These are phyloP conservation scores for Zosterops pallidus DNA, from an alignment of 2,113 vertebrate genomes.

Conservation along the genomic window DNA sequence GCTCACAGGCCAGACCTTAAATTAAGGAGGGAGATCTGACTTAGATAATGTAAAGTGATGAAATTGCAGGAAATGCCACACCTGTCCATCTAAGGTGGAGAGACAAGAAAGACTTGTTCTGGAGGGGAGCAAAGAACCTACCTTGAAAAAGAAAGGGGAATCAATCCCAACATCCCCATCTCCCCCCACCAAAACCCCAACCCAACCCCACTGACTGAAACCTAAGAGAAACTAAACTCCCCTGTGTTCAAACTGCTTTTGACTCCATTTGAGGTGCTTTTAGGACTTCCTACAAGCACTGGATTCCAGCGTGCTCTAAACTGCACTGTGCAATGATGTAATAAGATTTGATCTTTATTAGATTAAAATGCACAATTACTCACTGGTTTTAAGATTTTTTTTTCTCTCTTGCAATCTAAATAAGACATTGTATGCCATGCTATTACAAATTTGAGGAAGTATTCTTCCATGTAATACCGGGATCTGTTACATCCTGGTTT, in stretches of 20 bases:
- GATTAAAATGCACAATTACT: background rate
- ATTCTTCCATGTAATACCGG: background rate
- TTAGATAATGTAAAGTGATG: background rate
- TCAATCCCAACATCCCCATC: background rate
- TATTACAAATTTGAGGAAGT: background rate
- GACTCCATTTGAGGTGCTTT: background rate
- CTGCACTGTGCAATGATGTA: background rate
- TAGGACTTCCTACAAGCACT: background rate
- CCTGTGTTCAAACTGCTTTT: background rate
- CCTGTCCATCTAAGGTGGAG: background rate
- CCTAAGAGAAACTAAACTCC: background rate
- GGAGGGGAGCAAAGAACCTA: background rate
- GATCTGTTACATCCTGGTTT: background rate
- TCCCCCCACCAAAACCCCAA: accelerated
- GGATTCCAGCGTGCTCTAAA: background rate
- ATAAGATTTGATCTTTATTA: background rate
- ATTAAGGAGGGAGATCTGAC: background rate
- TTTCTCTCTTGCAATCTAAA: background rate
- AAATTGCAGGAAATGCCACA: conserved; percentile 24
- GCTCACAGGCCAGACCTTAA: background rate
- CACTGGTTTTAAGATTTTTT: background rate
- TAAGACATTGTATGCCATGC: background rate
- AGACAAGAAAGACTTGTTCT: conserved; percentile 31
- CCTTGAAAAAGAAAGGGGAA: background rate
- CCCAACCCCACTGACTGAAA: background rate